phyloP scores from a whole-genome alignment of 2,888 invertebrate species.

The Deilephila porcellus region DNA sequence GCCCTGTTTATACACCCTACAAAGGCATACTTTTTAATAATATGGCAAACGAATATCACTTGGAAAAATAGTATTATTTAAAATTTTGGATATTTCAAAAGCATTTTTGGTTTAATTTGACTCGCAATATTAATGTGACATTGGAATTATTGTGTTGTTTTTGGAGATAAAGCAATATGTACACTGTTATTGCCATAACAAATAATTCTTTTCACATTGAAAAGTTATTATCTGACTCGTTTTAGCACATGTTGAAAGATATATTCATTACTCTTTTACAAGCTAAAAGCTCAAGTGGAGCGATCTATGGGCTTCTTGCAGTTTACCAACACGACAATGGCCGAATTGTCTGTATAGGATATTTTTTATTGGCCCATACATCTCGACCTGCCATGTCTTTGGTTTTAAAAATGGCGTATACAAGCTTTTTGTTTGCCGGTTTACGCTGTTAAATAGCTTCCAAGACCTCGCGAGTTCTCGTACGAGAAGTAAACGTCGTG shows the following conservation, averaged over 20 bases:
- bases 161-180: neutral
- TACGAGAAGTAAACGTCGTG: conserved; percentile 76
- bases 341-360: conserved; percentile 82
- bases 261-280: conserved; percentile 83
- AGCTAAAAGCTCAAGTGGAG: conserved; percentile 80
- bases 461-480: conserved; percentile 72
- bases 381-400: conserved; percentile 84
- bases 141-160: conserved; percentile 1
- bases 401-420: conserved; percentile 87
- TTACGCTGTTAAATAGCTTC: conserved; percentile 81
- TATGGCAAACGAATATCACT: too few relatives aligned
- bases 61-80: too few relatives aligned
- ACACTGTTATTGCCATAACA: conserved; percentile 55
- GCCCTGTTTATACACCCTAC: too few relatives aligned
- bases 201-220: conserved; percentile 55
- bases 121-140: neutral
- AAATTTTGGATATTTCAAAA: neutral
- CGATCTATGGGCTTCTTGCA: conserved; percentile 84
- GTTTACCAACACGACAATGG: conserved; percentile 86
- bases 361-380: conserved; percentile 84
- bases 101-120: neutral
- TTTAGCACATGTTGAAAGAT: conserved; percentile 79
- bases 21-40: neutral
- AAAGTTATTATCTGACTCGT: conserved; percentile 76
- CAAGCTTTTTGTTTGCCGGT: conserved; percentile 87